phyloP scores from a whole-genome alignment of 2,797 vertebrate species.

The Limosa lapponica region DNA sequence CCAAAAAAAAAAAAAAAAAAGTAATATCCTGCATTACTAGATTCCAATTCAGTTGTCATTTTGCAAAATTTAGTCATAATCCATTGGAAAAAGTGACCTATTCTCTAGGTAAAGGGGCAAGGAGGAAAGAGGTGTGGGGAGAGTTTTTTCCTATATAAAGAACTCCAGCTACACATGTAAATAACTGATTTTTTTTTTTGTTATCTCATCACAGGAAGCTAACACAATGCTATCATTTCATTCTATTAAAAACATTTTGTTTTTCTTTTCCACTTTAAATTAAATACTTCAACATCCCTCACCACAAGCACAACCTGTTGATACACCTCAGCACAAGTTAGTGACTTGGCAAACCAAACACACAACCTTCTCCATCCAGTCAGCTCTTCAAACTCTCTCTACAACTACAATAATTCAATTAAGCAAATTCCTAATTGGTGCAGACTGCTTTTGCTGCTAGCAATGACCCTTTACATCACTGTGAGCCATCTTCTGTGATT shows the following conservation, averaged over 20 bases:
- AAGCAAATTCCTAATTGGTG: background rate
- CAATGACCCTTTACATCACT: background rate
- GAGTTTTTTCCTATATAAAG: background rate
- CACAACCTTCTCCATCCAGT: background rate
- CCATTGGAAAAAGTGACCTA: background rate
- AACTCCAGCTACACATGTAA: background rate
- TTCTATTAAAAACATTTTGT: background rate
- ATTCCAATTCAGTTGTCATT: background rate
- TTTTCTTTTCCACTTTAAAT: background rate
- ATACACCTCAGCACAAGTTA: background rate
- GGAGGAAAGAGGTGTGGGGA: background rate
- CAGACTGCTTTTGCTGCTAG: background rate
- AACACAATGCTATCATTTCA: background rate
- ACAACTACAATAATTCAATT: background rate
- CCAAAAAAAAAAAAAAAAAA: background rate
- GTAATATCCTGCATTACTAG: background rate
- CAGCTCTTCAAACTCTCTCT: background rate
- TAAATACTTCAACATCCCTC: background rate
- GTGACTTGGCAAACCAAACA: background rate
- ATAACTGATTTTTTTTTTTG: accelerated
- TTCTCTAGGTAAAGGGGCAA: background rate
- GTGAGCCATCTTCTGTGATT: background rate
- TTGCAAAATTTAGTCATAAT: background rate
- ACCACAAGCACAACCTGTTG: background rate
- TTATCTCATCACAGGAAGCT: background rate